These are phyloP conservation scores for Antheraea mylitta DNA, from an alignment of 1,140 invertebrate genomes.

Conservation along the genomic window DNA sequence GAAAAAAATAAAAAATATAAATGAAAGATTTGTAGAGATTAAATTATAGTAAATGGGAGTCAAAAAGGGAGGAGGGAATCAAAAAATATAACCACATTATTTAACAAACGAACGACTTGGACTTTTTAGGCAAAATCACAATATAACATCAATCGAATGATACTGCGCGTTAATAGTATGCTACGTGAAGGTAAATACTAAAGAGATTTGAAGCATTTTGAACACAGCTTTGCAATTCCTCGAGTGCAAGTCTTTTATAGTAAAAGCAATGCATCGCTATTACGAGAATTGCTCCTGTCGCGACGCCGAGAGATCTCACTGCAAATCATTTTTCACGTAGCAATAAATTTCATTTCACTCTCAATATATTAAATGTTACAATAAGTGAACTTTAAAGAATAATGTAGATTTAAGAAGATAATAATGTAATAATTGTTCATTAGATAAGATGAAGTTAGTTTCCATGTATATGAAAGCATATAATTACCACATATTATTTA, in stretches of 20 bases:
- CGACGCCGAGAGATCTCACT: not conserved
- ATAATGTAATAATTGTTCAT: no score
- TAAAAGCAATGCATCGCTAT: conserved; percentile 8
- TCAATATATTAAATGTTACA: not conserved
- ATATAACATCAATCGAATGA: not conserved
- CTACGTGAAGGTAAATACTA: not conserved
- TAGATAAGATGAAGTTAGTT: no score
- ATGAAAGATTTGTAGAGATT: no score
- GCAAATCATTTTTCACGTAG: not conserved
- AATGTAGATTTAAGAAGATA: no score
- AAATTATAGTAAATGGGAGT: no score
- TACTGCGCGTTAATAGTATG: not conserved
- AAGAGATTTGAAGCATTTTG: not conserved
- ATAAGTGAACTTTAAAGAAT: no score
- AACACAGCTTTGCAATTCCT: not conserved
- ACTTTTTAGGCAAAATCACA: not conserved
- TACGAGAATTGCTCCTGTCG: not conserved
- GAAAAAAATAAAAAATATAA: no score
- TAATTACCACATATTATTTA: no score
- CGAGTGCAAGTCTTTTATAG: not conserved
- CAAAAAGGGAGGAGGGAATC: no score
- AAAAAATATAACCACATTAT: no score
- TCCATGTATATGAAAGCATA: no score
- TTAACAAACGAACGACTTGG: no score
- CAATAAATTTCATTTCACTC: not conserved